Conservation (phyloP, 2,888 invertebrate species). For the Hymenopus coronatus region DNA sequence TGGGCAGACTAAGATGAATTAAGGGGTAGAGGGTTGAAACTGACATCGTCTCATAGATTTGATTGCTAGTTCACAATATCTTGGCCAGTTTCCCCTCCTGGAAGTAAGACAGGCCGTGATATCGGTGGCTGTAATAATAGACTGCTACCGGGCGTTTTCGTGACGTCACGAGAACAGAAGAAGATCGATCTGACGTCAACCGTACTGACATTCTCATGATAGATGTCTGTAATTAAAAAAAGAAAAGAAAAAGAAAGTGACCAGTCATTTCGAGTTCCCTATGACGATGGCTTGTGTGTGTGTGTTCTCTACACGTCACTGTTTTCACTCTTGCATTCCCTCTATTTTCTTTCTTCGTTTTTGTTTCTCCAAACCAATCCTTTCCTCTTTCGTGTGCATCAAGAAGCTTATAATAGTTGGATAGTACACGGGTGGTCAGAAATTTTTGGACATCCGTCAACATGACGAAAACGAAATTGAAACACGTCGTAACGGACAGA, state of each 20-base stretch:
- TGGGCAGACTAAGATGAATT: background rate
- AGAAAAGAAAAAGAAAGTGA: constrained; percentile 2
- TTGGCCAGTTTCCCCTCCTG: background rate
- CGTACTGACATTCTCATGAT: constrained; percentile 31
- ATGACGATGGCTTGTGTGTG: constrained; percentile 18
- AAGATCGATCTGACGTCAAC: constrained; percentile 33
- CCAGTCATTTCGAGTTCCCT: constrained; percentile 20
- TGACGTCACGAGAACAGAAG: constrained; percentile 32
- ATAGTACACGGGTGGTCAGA: constrained; percentile 13
- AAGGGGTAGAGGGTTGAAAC: background rate
- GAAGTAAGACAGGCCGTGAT: constrained; percentile 5
- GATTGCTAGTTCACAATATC: constrained; percentile 1
- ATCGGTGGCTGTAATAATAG: constrained; percentile 27
- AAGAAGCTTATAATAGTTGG: background rate
- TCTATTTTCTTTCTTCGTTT: constrained; percentile 4
- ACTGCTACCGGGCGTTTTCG: constrained; percentile 25
- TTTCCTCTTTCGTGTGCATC: background rate
- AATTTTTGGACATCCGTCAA: constrained; percentile 15
- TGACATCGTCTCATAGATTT: background rate
- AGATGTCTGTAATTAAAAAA: constrained; percentile 32
- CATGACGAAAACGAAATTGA: constrained; percentile 21
- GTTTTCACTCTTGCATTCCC: background rate
- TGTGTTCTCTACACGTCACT: constrained; percentile 12
- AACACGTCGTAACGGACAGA: constrained; percentile 1
- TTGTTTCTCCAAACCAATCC: background rate